These are phyloP conservation scores for Sussaba pulchella DNA, from an alignment of 2,888 invertebrate species.

Conservation along the genomic window DNA sequence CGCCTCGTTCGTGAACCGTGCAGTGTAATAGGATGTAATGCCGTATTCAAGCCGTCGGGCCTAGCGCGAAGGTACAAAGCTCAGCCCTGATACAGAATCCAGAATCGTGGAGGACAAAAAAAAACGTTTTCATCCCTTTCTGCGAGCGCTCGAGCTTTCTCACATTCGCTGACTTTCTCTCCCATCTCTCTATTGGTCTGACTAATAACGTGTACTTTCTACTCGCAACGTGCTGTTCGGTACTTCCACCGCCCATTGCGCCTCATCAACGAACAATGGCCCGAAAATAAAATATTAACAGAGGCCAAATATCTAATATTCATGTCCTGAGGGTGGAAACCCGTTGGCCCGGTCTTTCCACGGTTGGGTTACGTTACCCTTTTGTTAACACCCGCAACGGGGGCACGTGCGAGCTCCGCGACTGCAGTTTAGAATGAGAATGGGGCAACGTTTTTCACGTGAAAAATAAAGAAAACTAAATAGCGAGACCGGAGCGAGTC, in stretches of 20 bases:
- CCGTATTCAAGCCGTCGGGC: background rate
- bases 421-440: slow-evolving; percentile 22
- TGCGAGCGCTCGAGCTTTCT: slow-evolving; percentile 28
- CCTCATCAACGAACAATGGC: slow-evolving; percentile 77
- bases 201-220: slow-evolving; percentile 52
- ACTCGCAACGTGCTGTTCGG: slow-evolving; percentile 56
- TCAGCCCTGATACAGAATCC: background rate
- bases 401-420: slow-evolving; percentile 32
- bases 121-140: slow-evolving; percentile 28
- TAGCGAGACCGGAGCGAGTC: background rate
- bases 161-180: slow-evolving; percentile 37
- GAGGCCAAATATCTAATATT: slow-evolving; percentile 77
- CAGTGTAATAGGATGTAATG: background rate
- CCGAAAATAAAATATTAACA: slow-evolving; percentile 76
- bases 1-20: background rate
- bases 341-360: slow-evolving; percentile 52
- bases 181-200: slow-evolving; percentile 37
- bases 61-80: background rate
- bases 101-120: background rate
- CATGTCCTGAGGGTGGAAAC: slow-evolving; percentile 67
- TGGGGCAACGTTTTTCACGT: slow-evolving; percentile 6
- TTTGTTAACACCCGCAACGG: slow-evolving; percentile 55
- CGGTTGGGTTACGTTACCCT: slow-evolving; percentile 36
- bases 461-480: slow-evolving; percentile 19
- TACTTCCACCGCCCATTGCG: slow-evolving; percentile 68